phyloP scores from a whole-genome alignment of 2,888 invertebrate genomes.

The Nasonovia ribisnigri region DNA sequence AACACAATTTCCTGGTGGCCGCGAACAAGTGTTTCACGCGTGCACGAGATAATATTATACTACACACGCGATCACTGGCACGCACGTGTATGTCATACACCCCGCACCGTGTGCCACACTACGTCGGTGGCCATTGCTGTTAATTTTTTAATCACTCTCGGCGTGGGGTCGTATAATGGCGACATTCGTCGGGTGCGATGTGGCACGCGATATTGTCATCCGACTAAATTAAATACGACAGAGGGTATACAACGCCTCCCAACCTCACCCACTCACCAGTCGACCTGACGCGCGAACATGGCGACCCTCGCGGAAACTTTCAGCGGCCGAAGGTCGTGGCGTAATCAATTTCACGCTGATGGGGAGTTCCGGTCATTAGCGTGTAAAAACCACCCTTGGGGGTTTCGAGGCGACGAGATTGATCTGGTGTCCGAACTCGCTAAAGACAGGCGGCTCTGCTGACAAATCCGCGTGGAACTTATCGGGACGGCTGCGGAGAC shows the following conservation, averaged over 20 bases:
- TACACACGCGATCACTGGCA: background rate
- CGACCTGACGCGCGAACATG: too few species aligned
- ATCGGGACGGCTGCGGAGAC: background rate
- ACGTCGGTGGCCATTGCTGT: background rate
- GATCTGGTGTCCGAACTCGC: slow-evolving; percentile 22
- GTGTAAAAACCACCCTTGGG: background rate
- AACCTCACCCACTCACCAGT: too few species aligned
- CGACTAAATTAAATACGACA: background rate
- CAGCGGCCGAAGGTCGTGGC: background rate
- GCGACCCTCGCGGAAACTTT: background rate
- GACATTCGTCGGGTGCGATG: background rate
- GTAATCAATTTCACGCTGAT: slow-evolving; percentile 22
- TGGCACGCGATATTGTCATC: background rate
- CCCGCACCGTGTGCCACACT: too few species aligned
- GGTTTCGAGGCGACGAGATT: background rate
- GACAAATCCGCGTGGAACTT: slow-evolving; percentile 5
- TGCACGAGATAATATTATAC: background rate
- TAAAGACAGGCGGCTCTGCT: background rate
- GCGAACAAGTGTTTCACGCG: background rate
- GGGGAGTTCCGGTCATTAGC: slow-evolving; percentile 27
- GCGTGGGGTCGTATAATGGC: background rate
- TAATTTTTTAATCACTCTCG: background rate
- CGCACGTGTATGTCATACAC: background rate
- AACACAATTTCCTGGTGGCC: background rate
- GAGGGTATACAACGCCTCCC: background rate